phyloP scores from a whole-genome alignment of 2,888 invertebrate genomes.

The Creontiades dilutus region DNA sequence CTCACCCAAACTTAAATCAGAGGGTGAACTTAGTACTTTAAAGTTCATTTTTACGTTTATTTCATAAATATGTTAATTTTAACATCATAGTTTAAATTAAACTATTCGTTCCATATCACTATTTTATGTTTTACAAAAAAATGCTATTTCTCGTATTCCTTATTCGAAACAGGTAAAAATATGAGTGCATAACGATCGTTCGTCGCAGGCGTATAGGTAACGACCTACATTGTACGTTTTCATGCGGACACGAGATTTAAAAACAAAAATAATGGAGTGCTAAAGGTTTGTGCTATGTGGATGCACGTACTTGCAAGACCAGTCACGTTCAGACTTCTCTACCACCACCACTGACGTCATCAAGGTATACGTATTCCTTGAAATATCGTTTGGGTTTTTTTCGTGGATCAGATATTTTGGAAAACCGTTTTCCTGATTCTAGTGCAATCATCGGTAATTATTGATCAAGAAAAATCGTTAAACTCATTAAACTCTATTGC shows the following conservation, averaged over 20 bases:
- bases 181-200: constrained; percentile 57
- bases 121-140: no score
- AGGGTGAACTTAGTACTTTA: no score
- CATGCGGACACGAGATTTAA: constrained; percentile 59
- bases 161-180: no score
- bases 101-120: no score
- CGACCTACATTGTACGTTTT: constrained; percentile 39
- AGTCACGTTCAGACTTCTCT: constrained; percentile 53
- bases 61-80: no score
- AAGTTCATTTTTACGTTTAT: no score
- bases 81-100: no score
- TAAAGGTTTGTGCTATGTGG: constrained; percentile 43
- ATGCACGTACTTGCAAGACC: constrained; percentile 59
- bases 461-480: no score
- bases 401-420: background rate
- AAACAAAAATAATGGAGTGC: constrained; percentile 43
- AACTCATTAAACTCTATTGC: no score
- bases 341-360: constrained; percentile 67
- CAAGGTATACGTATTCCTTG: background rate
- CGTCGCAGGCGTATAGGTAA: constrained; percentile 48
- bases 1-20: no score
- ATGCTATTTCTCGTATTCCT: no score
- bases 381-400: background rate
- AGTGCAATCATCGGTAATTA: no score
- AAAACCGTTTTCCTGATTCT: background rate